Evolutionary conservation across 2,113 vertebrate species (phyloP).

Genomic region (Crypturellus undulatus): DNA sequence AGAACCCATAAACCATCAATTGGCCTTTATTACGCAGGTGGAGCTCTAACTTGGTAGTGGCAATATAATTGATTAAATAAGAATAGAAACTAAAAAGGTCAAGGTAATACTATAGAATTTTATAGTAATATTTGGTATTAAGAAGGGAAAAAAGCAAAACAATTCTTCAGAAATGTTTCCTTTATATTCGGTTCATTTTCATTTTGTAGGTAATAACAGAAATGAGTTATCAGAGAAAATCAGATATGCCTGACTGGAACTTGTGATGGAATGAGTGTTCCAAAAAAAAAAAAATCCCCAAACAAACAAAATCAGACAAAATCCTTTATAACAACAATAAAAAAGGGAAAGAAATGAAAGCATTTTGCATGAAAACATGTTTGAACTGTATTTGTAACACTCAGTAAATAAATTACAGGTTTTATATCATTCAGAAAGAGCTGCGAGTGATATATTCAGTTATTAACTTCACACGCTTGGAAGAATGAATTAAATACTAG

Average conservation of each 20-base stretch:
- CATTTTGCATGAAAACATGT: constrained; percentile 82
- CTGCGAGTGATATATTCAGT: constrained; percentile 81
- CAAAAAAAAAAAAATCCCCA: too few relatives aligned
- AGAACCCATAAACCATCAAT: constrained; percentile 45
- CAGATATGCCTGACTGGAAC: not conserved
- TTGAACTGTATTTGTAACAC: constrained; percentile 81
- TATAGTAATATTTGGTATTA: not conserved
- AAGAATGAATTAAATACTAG: constrained; percentile 79
- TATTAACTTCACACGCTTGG: constrained; percentile 83
- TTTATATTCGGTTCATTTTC: not conserved
- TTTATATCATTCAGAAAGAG: constrained; percentile 82
- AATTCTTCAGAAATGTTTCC: not conserved
- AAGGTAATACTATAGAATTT: not conserved
- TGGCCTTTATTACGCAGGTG: constrained; percentile 20
- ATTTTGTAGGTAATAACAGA: not conserved
- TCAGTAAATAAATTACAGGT: constrained; percentile 86
- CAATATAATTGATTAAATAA: not conserved
- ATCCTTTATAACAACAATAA: constrained; percentile 61
- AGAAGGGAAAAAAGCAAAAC: not conserved
- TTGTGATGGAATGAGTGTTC: not conserved
- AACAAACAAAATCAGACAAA: not conserved
- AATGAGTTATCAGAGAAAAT: not conserved
- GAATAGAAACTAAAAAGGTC: not conserved
- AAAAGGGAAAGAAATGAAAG: constrained; percentile 55
- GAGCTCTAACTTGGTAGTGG: not conserved